These are phyloP conservation scores for Melanotaenia trifasciata DNA, from an alignment of 2,797 vertebrate genomes.

Conservation along the genomic window DNA sequence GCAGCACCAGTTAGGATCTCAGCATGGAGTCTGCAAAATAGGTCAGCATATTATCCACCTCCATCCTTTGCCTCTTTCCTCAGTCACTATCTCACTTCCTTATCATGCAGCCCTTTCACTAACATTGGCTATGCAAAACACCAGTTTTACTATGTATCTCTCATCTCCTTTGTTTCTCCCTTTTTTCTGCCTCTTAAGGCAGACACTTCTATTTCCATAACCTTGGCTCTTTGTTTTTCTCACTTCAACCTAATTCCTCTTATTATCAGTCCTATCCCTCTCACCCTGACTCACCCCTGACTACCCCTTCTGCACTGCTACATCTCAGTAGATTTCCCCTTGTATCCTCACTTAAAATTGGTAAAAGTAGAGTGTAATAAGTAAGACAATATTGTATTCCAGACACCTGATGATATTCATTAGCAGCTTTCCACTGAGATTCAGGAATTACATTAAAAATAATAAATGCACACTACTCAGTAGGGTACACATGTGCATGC, in stretches of 20 bases:
- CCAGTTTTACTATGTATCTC: conserved; percentile 38
- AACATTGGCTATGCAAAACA: conserved; percentile 48
- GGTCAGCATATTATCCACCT: conserved; percentile 80
- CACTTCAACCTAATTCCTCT: conserved; percentile 32
- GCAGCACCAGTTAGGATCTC: conserved; percentile 77
- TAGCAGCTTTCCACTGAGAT: conserved; percentile 71
- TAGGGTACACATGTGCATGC: conserved; percentile 49
- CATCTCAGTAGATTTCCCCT: conserved; percentile 22
- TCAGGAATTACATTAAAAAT: conserved; percentile 79
- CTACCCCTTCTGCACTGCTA: conserved; percentile 7
- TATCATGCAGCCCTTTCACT: conserved; percentile 49
- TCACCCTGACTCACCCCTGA: conserved; percentile 9
- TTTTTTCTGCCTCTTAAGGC: conserved; percentile 8
- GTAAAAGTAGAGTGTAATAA: background rate
- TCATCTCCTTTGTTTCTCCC: conserved; percentile 11
- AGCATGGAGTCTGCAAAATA: conserved; percentile 82
- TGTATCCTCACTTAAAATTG: conserved; percentile 2
- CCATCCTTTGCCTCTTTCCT: conserved; percentile 44
- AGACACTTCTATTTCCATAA: conserved; percentile 37
- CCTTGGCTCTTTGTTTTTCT: conserved; percentile 36
- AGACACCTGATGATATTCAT: conserved; percentile 76
- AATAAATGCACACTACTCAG: conserved; percentile 70
- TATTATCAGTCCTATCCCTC: conserved; percentile 21
- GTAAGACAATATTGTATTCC: conserved; percentile 26
- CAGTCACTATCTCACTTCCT: conserved; percentile 54